Conservation (phyloP, 2,888 invertebrate species). For the Ormyrus nitidulus region DNA sequence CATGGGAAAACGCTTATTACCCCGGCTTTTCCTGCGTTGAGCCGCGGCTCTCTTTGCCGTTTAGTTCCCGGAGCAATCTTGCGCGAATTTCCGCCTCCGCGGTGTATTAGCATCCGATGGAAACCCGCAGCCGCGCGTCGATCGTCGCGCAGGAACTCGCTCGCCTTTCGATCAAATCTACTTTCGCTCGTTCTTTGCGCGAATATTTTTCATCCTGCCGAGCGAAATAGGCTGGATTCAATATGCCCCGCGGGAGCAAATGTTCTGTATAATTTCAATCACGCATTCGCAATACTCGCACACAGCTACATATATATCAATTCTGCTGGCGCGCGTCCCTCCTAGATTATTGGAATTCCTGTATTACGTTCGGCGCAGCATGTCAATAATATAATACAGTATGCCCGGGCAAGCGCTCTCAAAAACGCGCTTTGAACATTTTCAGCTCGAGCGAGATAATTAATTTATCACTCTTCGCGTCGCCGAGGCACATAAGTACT, state of each 20-base stretch:
- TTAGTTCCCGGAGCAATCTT: constrained; percentile 15
- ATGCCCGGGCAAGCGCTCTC: background rate
- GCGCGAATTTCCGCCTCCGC: constrained; percentile 34
- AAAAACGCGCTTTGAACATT: background rate
- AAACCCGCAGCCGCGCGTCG: constrained; percentile 2
- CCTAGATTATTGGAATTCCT: constrained; percentile 40
- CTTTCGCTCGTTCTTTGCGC: background rate
- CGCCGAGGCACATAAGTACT: too few species aligned
- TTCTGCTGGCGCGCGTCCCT: constrained; percentile 11
- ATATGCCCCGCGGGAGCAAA: background rate
- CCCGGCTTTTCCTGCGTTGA: background rate
- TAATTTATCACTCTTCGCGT: too few species aligned
- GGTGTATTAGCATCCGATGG: constrained; percentile 30
- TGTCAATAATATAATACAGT: constrained; percentile 4
- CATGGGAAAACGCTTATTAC: constrained; percentile 36
- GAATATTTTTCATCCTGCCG: background rate
- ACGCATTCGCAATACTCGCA: constrained; percentile 29
- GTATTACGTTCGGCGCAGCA: background rate
- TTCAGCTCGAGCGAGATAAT: too few species aligned
- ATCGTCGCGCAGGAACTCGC: background rate
- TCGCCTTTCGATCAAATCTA: too few species aligned
- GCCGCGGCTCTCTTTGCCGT: background rate
- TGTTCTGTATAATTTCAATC: constrained; percentile 16
- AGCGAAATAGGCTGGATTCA: too few species aligned
- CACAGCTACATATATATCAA: constrained; percentile 10